A percentile compares a stretch with the other conserved stretches of the same genome.
Conservation (phyloP, 2,888 invertebrate genomes). For the Pecten maximus region DNA sequence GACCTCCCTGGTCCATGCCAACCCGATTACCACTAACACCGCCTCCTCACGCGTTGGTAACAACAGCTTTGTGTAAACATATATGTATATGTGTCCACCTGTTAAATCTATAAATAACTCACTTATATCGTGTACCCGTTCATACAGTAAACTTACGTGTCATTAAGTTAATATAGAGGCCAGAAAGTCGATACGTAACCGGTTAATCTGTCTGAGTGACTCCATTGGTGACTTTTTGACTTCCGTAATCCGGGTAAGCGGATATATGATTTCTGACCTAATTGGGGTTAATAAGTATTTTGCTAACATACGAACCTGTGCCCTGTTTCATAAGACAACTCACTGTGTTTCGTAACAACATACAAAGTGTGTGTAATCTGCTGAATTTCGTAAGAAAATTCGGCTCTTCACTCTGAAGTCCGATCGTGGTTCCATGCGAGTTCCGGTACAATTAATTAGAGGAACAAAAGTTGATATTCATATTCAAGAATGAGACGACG, state of each 20-base stretch:
- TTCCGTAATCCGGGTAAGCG: neutral
- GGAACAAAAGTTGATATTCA: too few relatives aligned
- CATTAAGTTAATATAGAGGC: neutral
- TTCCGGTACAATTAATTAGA: too few relatives aligned
- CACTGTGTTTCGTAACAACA: neutral
- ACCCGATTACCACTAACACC: too few relatives aligned
- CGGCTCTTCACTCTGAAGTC: too few relatives aligned
- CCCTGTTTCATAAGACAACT: too few relatives aligned
- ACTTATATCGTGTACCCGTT: neutral
- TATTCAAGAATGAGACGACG: too few relatives aligned
- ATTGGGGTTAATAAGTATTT: constrained; percentile 1
- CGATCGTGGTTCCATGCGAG: too few relatives aligned
- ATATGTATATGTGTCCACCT: neutral
- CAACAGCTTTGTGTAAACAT: neutral
- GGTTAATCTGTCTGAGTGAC: neutral
- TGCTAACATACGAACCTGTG: neutral
- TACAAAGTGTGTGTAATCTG: too few relatives aligned
- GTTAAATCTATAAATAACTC: neutral
- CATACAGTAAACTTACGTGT: neutral
- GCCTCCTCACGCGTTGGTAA: neutral
- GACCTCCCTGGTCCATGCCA: too few relatives aligned
- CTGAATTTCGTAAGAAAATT: too few relatives aligned
- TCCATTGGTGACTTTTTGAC: neutral
- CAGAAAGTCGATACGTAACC: neutral
- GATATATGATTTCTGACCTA: neutral